A percentile compares a stretch with the other conserved stretches of the same genome.
These are phyloP conservation scores for Lindbergichthys nudifrons DNA, from an alignment of 2,797 vertebrate genomes.

Conservation along the genomic window DNA sequence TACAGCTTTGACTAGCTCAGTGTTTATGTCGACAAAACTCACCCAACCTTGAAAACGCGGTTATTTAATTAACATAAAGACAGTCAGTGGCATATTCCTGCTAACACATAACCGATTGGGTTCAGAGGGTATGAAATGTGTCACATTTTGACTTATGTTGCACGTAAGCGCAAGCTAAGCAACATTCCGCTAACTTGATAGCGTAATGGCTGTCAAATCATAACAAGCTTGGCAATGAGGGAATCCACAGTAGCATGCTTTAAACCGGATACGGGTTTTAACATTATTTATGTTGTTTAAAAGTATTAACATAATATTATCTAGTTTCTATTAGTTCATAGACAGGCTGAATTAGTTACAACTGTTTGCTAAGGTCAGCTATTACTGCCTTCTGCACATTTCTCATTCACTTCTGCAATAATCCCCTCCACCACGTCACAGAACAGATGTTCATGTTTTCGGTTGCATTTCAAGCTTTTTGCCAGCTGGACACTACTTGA, in stretches of 20 bases:
- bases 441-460: slow-evolving; percentile 34
- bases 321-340: background rate
- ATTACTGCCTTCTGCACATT: background rate
- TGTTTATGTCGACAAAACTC: background rate
- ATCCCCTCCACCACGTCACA: slow-evolving; percentile 39
- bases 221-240: background rate
- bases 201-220: background rate
- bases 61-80: background rate
- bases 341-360: background rate
- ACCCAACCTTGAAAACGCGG: background rate
- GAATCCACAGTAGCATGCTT: background rate
- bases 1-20: background rate
- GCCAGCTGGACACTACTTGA: slow-evolving; percentile 11
- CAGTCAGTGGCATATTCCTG: fast-evolving
- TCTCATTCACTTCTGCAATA: slow-evolving; percentile 19
- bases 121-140: background rate
- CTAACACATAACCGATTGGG: fast-evolving
- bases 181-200: background rate
- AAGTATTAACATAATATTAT: fast-evolving
- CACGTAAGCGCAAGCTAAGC: slow-evolving; percentile 3
- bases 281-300: fast-evolving
- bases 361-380: background rate
- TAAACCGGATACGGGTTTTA: fast-evolving
- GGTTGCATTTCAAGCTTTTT: slow-evolving; percentile 6
- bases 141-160: slow-evolving; percentile 17